Base-by-base conservation (phyloP, 2,113 vertebrate genomes). In the Hippocampus mohnikei region DNA sequence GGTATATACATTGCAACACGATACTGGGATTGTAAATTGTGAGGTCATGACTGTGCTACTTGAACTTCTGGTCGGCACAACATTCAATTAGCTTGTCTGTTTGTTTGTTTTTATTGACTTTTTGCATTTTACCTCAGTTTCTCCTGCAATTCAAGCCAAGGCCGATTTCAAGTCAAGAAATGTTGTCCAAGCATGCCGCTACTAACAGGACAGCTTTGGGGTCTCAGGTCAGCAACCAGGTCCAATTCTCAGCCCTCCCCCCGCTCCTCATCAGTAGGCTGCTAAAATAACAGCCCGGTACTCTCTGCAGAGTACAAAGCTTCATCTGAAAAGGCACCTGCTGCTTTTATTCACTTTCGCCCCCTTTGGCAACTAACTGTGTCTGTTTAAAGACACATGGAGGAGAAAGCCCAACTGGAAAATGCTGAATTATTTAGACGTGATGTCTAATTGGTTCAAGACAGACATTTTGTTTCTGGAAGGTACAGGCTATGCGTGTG, bases 381-480 rank as follows among this genome's bases (percentile, higher is more conserved):
- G 88, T 91, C 91, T 91, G 89, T 88, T 92, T 91, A 92, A 90
- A 85, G 86, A 85, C 85, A 86, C 80, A 78, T 66, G 86, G 85
- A 75, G 88, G 82, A 90, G 87, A 89, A 88, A 90, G 88, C 88
- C 80, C 80, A 85, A 83, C 84, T 80, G 84, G 86, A 84, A 85
- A 81, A 91, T 91, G 88, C 91, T 92, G 88, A 91, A 94, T 93
- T 92, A 88, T 90, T 92, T 90, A 90, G 89, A 90, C 83, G 90
- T 87, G 84, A 87, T 89, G 87, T 89, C 88, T 89, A 90, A 91
- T 90, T 92, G 90, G 90, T 89, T 86, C 80, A 83, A 80, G 88
- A 87, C 83, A 86, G 88, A 91, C 87, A 86, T 86, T 79, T 86
- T 72, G 78, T 83, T 89, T 86, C 63, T 88, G 70, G 73, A 88